Evolutionary conservation across 2,797 vertebrate species (phyloP), one percentile per base, ranked within the genome.

Genomic region (Phalanger gymnotis): DNA sequence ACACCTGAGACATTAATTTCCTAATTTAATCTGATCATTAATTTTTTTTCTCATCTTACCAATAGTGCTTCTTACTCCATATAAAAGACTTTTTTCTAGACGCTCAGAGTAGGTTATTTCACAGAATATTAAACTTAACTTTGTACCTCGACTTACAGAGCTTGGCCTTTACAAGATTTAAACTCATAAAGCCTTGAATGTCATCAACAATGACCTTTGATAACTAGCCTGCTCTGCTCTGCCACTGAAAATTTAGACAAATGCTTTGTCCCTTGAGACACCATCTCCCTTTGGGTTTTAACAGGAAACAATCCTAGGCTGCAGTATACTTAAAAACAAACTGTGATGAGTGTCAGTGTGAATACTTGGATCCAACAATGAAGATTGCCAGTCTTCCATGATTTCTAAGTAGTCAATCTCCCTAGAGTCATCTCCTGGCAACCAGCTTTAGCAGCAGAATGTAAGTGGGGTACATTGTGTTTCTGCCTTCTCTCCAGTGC

Each of bases 1-100:
- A 94, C 5, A 95, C 0, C 91, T 94, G 54, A 92, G 87, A 12
- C 90, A 92, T 95, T 96, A 53, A 22, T 16, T 93, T 52, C 1
- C 54, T 58, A 94, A 52, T 57, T n/a, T 93, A 87, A 51, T 87
- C 25, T 87, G 40, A 51, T 51, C 25, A 27, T 87, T 51, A 27
- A 27, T 34, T 66, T 66, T 51, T n/a, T 81, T 73, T 73, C 66
- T 66, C 66, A 51, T 87, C 40, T 51, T 51, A 27, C 7, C 22
- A 0, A 47, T 27, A 81, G 7, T 22, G 3, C 22, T 81, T 47
- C 22, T 81, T 47, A 47, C 25, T 22, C 22, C 73, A 25, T 3
- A 6, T 25, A 27, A 51, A 87, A 87, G 73, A 27, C 22, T 73
- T 73, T 30, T 30, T 40, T 40, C 66, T 47, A 25, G 3, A 51